Base-by-base conservation (phyloP, 2,113 vertebrate species). In the Perognathus longimembris region DNA sequence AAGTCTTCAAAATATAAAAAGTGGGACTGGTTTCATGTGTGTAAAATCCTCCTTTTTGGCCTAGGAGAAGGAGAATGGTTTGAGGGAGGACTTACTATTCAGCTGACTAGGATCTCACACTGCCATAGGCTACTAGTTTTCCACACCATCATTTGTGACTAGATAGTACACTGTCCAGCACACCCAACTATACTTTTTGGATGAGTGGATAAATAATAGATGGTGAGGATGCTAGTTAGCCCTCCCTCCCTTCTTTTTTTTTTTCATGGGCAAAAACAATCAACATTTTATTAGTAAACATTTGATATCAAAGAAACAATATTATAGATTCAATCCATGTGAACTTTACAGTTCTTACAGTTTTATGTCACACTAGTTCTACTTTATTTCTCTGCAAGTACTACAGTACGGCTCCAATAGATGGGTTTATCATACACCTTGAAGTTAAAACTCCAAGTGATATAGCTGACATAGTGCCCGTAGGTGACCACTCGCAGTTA, bases 171-270 rank as follows among this genome's bases (percentile, higher is more conserved):
- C 12, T 54, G 3, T 30, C 61, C 89, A 69, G 69, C 4, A 89
- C 57, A 22, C 61, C 77, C 78, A 88, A 71, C 30, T 45, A 82
- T 82, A 88, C 59, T 71, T 92, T 21, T 79, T 82, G 40, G 78
- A 76, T 92, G 64, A 79, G 81, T 21, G 17, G 79, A 70, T 94
- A 71, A 83, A 83, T 75, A 38, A 73, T 24, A 61, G 21, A 70
- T 15, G n/a, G 9, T 3, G 81, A 40, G 61, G 74, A 24, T 77
- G 7, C 21, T 73, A 6, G 63, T 89, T 61, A 85, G 15, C 3
- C n/a, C 7, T 91, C 30, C 54, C 86, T 5, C 77, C 81, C 94
- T 15, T 91, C 42, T 73, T n/a, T n/a, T n/a, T n/a, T n/a, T n/a
- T n/a, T n/a, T n/a, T n/a, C n/a, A n/a, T n/a, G n/a, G n/a, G n/a